These are phyloP conservation scores for Pangasius macronema DNA, from an alignment of 2,797 vertebrate species.

Conservation along the genomic window DNA sequence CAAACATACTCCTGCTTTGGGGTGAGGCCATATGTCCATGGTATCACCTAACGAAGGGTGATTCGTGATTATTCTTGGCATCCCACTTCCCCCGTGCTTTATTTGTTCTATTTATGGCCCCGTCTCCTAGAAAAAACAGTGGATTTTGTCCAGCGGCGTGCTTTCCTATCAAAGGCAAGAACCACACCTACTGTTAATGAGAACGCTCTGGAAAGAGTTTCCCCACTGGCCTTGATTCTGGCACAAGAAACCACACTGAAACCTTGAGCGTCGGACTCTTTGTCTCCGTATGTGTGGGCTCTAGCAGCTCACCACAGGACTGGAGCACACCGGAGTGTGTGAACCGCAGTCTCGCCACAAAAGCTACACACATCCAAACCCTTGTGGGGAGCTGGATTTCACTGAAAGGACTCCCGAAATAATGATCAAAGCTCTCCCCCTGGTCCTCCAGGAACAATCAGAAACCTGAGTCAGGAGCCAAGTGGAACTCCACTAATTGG, in stretches of 20 bases:
- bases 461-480: background rate
- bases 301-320: conserved; percentile 32
- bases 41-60: conserved; percentile 35
- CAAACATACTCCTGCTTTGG: background rate
- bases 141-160: conserved; percentile 30
- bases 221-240: conserved; percentile 33
- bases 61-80: conserved; percentile 46
- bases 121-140: conserved; percentile 33
- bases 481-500: background rate
- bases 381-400: conserved; percentile 16
- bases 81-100: conserved; percentile 4
- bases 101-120: conserved; percentile 52
- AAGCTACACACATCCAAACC: conserved; percentile 26
- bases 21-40: background rate
- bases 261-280: conserved; percentile 2
- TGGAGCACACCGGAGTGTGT: conserved; percentile 33
- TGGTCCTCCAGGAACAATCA: conserved; percentile 5
- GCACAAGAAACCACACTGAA: conserved; percentile 38
- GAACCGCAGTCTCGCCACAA: conserved; percentile 38
- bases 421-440: background rate
- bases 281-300: conserved; percentile 22
- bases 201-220: conserved; percentile 32
- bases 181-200: conserved; percentile 51
- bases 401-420: background rate
- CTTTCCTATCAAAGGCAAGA: conserved; percentile 26